Evolutionary conservation across 2,113 vertebrate species (phyloP).

Genomic region (Syrrhaptes paradoxus): DNA sequence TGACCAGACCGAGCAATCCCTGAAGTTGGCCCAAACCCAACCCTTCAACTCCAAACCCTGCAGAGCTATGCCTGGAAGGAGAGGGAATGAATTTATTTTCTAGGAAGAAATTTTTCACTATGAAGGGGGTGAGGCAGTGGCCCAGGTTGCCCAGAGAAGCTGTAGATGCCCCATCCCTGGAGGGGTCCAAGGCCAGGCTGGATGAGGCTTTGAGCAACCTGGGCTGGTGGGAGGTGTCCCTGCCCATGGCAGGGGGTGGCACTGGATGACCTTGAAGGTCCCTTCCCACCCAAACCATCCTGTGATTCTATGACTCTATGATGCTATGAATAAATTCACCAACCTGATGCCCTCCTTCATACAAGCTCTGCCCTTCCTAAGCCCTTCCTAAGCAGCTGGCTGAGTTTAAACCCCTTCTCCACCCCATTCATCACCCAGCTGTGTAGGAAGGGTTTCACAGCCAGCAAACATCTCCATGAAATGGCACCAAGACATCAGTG

Average conservation of each 20-base stretch:
- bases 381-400: not conserved
- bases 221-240: no score
- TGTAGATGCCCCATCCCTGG: no score
- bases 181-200: no score
- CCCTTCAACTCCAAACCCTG: not conserved
- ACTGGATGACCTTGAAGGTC: no score
- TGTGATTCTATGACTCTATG: no score
- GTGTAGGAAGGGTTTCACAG: not conserved
- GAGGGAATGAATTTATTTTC: not conserved
- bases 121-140: no score
- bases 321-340: not conserved
- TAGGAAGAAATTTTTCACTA: no score
- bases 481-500: fast-evolving
- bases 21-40: not conserved
- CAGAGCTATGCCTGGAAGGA: not conserved
- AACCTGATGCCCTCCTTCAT: not conserved
- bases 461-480: not conserved
- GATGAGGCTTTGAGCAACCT: no score
- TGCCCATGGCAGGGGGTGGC: no score
- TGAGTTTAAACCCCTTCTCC: not conserved
- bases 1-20: not conserved
- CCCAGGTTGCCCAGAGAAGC: no score
- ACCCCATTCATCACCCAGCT: not conserved
- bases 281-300: no score
- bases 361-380: not conserved